phyloP scores from a whole-genome alignment of 1,140 invertebrate genomes.

The Eurosta solidaginis region DNA sequence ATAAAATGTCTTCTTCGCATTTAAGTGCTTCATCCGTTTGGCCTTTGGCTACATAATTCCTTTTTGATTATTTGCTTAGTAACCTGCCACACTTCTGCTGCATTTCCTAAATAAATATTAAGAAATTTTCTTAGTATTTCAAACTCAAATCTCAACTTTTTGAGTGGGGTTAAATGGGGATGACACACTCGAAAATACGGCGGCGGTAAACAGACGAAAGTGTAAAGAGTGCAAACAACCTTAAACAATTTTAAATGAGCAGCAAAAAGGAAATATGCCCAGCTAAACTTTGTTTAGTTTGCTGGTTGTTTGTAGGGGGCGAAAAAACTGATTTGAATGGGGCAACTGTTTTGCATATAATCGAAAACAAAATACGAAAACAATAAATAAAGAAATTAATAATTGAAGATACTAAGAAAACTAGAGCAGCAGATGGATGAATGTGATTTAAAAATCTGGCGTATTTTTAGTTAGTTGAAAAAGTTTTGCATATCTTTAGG shows the following conservation, averaged over 20 bases:
- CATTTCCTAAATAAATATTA: slow-evolving; percentile 17
- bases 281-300: background rate
- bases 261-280: background rate
- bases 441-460: too few relatives aligned
- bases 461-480: too few relatives aligned
- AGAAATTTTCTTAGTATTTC: background rate
- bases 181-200: background rate
- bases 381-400: too few relatives aligned
- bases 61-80: too few relatives aligned
- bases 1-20: background rate
- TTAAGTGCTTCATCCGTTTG: background rate
- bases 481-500: too few relatives aligned
- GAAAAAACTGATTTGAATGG: background rate
- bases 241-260: background rate
- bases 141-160: background rate
- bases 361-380: too few relatives aligned
- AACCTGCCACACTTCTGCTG: background rate
- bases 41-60: background rate
- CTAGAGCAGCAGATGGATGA: too few relatives aligned
- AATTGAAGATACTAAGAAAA: slow-evolving; percentile 14
- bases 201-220: background rate
- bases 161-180: background rate
- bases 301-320: background rate
- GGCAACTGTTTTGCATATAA: background rate
- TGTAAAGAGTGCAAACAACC: background rate